phyloP scores from a whole-genome alignment of 2,113 vertebrate species.

The Lates calcarifer region DNA sequence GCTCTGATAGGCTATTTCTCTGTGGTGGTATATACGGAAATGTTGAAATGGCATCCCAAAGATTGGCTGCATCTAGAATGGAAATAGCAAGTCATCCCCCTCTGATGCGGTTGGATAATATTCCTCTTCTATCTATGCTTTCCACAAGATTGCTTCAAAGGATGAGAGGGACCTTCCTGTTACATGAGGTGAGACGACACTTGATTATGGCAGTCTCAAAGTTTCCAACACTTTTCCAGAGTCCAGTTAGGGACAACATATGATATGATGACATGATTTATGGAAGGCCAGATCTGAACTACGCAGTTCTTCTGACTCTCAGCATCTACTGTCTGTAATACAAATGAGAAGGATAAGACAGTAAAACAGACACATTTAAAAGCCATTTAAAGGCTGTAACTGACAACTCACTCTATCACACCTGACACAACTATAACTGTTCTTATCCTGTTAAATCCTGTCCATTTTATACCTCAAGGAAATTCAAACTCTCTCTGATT shows the following conservation, averaged over 20 bases:
- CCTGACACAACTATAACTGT: not conserved
- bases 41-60: conserved; percentile 34
- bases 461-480: not conserved
- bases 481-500: not conserved
- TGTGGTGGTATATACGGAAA: conserved; percentile 16
- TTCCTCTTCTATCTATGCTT: conserved; percentile 33
- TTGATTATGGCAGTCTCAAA: not conserved
- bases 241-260: not conserved
- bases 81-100: conserved; percentile 32
- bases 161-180: conserved; percentile 20
- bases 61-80: conserved; percentile 42
- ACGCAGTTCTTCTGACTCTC: not conserved
- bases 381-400: not conserved
- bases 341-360: not conserved
- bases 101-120: conserved; percentile 43
- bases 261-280: not conserved
- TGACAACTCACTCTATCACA: not conserved
- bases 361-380: not conserved
- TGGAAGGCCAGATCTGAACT: not conserved
- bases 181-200: conserved; percentile 9
- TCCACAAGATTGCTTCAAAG: conserved; percentile 25
- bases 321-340: not conserved
- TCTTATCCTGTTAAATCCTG: not conserved
- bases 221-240: not conserved
- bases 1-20: conserved; percentile 34